Evolutionary conservation across 2,797 vertebrate species (phyloP).

Genomic region (Chloroceryle amazona): DNA sequence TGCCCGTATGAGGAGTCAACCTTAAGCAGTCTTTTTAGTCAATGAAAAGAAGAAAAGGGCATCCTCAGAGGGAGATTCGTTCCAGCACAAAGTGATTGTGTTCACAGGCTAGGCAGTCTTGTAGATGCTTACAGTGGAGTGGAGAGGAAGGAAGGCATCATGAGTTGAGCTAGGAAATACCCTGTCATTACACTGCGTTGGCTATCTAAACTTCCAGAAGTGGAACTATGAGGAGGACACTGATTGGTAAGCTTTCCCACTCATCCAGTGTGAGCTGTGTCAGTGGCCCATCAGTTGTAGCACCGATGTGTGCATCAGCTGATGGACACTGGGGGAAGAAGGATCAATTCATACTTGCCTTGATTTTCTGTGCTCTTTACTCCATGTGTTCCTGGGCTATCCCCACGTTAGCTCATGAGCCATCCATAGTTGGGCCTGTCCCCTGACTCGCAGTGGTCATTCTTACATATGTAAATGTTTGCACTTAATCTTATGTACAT

Average conservation of each 20-base stretch:
- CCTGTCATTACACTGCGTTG: neutral
- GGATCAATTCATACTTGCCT: neutral
- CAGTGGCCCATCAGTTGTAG: accelerated
- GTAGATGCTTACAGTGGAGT: neutral
- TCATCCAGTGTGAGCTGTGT: accelerated
- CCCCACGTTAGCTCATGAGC: accelerated
- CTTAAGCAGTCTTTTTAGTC: neutral
- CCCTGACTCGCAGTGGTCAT: neutral
- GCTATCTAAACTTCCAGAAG: neutral
- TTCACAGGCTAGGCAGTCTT: neutral
- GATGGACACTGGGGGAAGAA: neutral
- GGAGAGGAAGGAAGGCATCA: neutral
- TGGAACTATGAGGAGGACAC: neutral
- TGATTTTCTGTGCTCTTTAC: neutral
- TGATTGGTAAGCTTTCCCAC: neutral
- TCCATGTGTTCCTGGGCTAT: neutral
- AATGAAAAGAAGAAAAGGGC: neutral
- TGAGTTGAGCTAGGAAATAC: neutral
- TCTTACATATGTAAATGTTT: neutral
- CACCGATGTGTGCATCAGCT: too few relatives aligned
- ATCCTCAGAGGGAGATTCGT: neutral
- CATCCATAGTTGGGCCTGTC: neutral
- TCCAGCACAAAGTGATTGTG: neutral
- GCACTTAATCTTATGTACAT: neutral
- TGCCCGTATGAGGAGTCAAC: neutral